Evolutionary conservation across 2,113 vertebrate species (phyloP).

Genomic region (Heterotis niloticus): DNA sequence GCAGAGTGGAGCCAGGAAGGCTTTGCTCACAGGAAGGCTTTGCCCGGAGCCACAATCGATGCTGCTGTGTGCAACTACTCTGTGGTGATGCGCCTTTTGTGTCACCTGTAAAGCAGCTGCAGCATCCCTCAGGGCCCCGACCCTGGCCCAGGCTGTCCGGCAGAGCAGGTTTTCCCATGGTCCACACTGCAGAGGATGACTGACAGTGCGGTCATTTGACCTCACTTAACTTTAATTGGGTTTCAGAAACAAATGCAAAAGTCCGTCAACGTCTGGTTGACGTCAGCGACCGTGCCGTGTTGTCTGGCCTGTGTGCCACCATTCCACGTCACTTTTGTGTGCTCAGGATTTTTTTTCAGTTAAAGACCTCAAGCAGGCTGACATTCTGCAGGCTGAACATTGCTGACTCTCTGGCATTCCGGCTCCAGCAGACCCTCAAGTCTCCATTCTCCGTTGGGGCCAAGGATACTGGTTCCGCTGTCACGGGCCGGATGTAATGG

Average conservation of each 20-base stretch:
- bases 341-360: no score
- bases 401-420: not conserved
- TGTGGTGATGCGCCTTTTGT: not conserved
- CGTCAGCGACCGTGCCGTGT: no score
- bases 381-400: conserved; percentile 11
- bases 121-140: conserved; percentile 9
- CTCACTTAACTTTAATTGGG: no score
- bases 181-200: not conserved
- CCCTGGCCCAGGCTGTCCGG: conserved; percentile 10
- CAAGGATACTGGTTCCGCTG: not conserved
- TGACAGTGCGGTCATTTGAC: no score
- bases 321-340: not conserved
- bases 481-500: not conserved
- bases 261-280: no score
- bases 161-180: not conserved
- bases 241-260: no score
- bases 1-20: not conserved
- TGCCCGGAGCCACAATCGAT: not conserved
- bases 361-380: not conserved
- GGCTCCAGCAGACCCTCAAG: not conserved
- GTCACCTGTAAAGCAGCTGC: conserved; percentile 11
- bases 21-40: not conserved
- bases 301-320: not conserved
- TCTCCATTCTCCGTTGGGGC: not conserved
- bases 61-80: not conserved